These are phyloP conservation scores for Monochamus alternatus DNA, from an alignment of 2,888 invertebrate species.

Conservation along the genomic window DNA sequence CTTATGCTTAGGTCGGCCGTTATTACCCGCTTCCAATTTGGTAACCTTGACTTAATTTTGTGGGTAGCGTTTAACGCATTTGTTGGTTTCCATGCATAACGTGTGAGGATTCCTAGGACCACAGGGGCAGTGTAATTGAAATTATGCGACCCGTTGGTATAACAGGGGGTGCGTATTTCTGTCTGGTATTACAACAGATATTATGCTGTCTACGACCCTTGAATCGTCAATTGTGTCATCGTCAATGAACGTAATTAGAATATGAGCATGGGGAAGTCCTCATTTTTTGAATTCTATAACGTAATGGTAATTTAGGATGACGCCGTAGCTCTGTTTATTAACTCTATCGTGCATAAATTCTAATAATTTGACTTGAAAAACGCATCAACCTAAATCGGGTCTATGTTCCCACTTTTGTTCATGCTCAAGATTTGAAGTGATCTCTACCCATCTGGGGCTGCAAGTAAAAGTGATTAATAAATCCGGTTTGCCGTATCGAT, in stretches of 20 bases:
- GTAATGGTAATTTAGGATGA: constrained; percentile 37
- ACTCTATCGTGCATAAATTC: constrained; percentile 40
- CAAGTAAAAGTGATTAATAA: constrained; percentile 49
- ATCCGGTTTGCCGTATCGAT: constrained; percentile 41
- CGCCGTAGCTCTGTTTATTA: constrained; percentile 37
- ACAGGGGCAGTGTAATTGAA: no score
- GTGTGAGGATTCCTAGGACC: no score
- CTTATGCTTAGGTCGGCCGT: no score
- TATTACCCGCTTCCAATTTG: no score
- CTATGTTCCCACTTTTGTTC: constrained; percentile 33
- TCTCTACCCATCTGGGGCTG: constrained; percentile 49
- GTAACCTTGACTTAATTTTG: no score
- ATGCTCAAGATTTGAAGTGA: constrained; percentile 9
- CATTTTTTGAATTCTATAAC: constrained; percentile 43
- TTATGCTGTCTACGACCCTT: neutral
- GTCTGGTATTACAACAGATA: no score
- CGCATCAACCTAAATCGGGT: constrained; percentile 38
- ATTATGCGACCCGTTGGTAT: no score
- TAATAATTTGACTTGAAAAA: constrained; percentile 23
- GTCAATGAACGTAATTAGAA: constrained; percentile 31
- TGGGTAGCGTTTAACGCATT: no score
- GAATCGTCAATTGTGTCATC: no score
- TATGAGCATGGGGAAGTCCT: constrained; percentile 39
- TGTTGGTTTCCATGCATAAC: no score
- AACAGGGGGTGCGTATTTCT: no score